Evolutionary conservation across 2,113 vertebrate species (phyloP).

Genomic region (Desmodus rotundus): DNA sequence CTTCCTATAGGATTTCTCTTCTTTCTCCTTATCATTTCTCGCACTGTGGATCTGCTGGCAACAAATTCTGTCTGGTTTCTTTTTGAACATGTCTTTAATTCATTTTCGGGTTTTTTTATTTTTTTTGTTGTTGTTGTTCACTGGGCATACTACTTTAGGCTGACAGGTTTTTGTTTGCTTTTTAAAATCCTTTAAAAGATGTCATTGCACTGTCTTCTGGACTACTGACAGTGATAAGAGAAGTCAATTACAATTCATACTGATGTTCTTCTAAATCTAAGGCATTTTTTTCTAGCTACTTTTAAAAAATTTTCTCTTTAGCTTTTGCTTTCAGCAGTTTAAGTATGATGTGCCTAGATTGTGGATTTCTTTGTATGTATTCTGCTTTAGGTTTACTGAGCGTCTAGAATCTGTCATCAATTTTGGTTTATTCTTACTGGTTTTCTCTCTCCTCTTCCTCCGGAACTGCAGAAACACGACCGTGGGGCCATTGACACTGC

Average conservation of each 20-base stretch:
- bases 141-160: not conserved
- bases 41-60: not conserved
- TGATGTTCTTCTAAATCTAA: not conserved
- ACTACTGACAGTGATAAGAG: not conserved
- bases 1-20: not conserved
- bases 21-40: not conserved
- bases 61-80: not conserved
- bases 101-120: not conserved
- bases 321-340: not conserved
- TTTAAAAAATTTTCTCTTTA: not conserved
- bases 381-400: not conserved
- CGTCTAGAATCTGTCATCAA: not conserved
- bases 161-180: not conserved
- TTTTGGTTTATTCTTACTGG: not conserved
- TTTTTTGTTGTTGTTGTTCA: not conserved
- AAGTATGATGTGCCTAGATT: not conserved
- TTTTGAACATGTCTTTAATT: not conserved
- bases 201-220: not conserved
- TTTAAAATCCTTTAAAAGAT: not conserved
- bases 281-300: not conserved
- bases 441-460: not conserved
- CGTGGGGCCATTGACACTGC: too few relatives aligned
- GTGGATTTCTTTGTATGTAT: not conserved
- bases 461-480: not conserved
- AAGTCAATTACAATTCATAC: not conserved